These are phyloP conservation scores for Rhinolophus ferrumequinum DNA, from an alignment of 2,113 vertebrate genomes.

Conservation along the genomic window DNA sequence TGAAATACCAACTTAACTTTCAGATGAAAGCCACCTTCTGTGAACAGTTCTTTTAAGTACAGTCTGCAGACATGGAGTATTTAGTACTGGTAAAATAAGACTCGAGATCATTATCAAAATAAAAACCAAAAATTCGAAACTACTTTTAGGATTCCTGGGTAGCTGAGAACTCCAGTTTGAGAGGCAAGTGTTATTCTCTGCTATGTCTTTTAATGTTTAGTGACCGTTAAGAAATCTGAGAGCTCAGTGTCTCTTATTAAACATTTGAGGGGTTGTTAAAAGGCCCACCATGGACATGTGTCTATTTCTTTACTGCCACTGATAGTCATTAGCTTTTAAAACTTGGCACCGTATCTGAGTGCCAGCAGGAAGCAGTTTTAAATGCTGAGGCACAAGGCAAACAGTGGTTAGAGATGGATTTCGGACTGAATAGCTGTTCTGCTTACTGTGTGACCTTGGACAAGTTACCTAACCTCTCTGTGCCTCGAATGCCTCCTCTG, in stretches of 20 bases:
- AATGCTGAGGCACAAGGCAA: too few relatives aligned
- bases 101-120: neutral
- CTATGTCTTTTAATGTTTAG: neutral
- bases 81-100: neutral
- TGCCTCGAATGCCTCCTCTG: neutral
- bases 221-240: neutral
- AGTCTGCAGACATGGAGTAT: neutral
- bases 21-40: neutral
- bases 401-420: neutral
- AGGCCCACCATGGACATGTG: rapidly evolving
- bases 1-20: neutral
- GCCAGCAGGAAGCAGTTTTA: neutral
- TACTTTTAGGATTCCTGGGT: neutral
- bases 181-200: neutral
- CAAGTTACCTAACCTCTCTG: neutral
- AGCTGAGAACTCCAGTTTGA: neutral
- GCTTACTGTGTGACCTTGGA: neutral
- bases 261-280: too few relatives aligned
- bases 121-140: neutral
- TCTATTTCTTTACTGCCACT: neutral
- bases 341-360: neutral
- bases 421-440: neutral
- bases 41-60: neutral
- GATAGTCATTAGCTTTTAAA: neutral
- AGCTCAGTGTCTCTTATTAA: neutral